phyloP scores from a whole-genome alignment of 1,140 invertebrate genomes.

The Chymomyza costata region DNA sequence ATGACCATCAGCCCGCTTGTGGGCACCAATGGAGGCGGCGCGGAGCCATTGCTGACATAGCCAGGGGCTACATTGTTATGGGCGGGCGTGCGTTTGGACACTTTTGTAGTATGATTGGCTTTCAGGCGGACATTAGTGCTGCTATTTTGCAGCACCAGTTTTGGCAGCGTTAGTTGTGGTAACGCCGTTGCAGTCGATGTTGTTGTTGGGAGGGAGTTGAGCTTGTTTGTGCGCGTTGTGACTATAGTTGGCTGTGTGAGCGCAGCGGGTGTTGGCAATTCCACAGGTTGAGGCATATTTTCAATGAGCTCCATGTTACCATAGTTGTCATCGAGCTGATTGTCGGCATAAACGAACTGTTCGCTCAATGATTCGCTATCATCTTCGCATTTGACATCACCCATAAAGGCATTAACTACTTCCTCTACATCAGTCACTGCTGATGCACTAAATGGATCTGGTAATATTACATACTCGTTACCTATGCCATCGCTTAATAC shows the following conservation, averaged over 20 bases:
- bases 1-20: slow-evolving; percentile 86
- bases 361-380: slow-evolving; percentile 52
- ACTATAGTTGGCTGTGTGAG: neutral
- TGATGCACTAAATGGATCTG: slow-evolving; percentile 57
- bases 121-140: slow-evolving; percentile 63
- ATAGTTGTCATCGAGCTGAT: slow-evolving; percentile 54
- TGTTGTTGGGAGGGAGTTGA: neutral
- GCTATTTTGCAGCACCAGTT: slow-evolving; percentile 55
- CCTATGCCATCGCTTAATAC: slow-evolving; percentile 58
- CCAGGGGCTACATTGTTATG: slow-evolving; percentile 8
- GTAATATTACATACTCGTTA: slow-evolving; percentile 64
- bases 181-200: slow-evolving; percentile 4
- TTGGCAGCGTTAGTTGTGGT: slow-evolving; percentile 28
- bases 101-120: slow-evolving; percentile 16
- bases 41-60: slow-evolving; percentile 77
- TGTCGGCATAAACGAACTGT: slow-evolving; percentile 44
- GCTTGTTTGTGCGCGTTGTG: neutral
- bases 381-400: slow-evolving; percentile 24
- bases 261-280: slow-evolving; percentile 24
- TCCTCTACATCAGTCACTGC: slow-evolving; percentile 61
- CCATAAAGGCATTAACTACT: slow-evolving; percentile 61
- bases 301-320: slow-evolving; percentile 58
- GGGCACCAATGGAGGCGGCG: slow-evolving; percentile 78
- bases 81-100: neutral
- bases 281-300: slow-evolving; percentile 58